Evolutionary conservation across 2,113 vertebrate species (phyloP).

Genomic region (Nothobranchius furzeri): DNA sequence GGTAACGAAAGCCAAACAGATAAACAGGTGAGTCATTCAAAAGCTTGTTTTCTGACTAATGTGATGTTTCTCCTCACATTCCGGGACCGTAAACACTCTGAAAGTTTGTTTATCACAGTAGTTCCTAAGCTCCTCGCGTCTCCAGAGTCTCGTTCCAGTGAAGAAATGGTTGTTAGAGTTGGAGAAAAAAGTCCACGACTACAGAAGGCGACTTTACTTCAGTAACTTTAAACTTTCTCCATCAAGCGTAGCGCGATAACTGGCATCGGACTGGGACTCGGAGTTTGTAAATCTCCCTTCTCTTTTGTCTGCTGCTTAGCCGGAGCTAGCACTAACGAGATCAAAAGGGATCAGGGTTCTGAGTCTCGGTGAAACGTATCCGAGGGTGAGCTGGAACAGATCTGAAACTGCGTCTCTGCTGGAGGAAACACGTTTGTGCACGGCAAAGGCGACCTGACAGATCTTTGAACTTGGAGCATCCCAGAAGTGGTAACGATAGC

Average conservation of each 20-base stretch:
- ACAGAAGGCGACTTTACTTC: background rate
- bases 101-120: too few species aligned
- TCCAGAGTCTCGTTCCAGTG: too few species aligned
- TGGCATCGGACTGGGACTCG: background rate
- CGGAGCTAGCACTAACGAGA: conserved; percentile 53
- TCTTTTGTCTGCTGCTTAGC: conserved; percentile 22
- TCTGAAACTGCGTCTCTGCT: background rate
- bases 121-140: too few species aligned
- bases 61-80: too few species aligned
- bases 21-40: too few species aligned
- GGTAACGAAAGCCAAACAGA: too few species aligned
- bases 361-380: conserved; percentile 25
- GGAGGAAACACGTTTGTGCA: background rate
- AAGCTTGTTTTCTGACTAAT: too few species aligned
- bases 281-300: background rate
- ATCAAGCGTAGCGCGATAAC: background rate
- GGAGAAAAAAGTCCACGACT: background rate
- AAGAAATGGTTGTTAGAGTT: background rate
- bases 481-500: background rate
- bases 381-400: background rate
- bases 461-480: background rate
- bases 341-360: conserved; percentile 59
- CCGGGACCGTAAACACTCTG: too few species aligned
- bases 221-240: too few species aligned
- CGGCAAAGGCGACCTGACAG: background rate